Percentiles rank a stretch among this genome's conserved stretches.
phyloP scores from a whole-genome alignment of 2,797 vertebrate species.

The Sebastolobus alascanus region DNA sequence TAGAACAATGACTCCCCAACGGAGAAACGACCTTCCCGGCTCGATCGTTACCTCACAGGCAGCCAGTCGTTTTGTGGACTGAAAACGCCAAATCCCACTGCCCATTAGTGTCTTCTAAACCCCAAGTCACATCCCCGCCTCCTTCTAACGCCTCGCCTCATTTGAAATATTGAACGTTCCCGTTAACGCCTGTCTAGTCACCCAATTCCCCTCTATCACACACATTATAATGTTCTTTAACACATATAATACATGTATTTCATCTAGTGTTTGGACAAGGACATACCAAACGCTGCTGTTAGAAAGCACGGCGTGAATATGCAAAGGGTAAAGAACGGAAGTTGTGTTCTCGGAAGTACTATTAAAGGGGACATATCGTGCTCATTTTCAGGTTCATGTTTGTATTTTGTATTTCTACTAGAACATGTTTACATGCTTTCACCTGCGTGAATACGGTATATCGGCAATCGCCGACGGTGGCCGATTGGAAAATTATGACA shows the following conservation, averaged over 20 bases:
- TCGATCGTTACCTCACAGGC: slow-evolving; percentile 38
- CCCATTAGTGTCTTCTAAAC: slow-evolving; percentile 17
- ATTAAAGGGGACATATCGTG: not conserved
- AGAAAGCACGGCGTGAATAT: not conserved
- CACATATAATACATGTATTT: not conserved
- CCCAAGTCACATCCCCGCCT: not conserved
- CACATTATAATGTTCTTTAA: not conserved
- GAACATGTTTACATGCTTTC: too few relatives aligned
- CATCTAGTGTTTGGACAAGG: not conserved
- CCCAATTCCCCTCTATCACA: not conserved
- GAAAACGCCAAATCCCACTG: slow-evolving; percentile 19
- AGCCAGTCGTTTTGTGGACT: slow-evolving; percentile 17
- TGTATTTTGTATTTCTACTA: too few relatives aligned
- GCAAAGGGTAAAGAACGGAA: not conserved
- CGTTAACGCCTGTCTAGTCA: not conserved
- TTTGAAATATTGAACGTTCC: slow-evolving; percentile 10
- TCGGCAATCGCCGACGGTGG: too few relatives aligned
- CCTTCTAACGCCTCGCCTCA: slow-evolving; percentile 1
- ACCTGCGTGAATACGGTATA: too few relatives aligned
- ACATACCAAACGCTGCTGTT: not conserved
- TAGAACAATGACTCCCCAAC: slow-evolving; percentile 57
- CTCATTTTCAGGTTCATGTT: too few relatives aligned
- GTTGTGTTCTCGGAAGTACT: not conserved
- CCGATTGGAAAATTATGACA: too few relatives aligned
- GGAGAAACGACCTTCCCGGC: slow-evolving; percentile 53